phyloP scores from a whole-genome alignment of 2,113 vertebrate genomes.

The Ictalurus furcatus region DNA sequence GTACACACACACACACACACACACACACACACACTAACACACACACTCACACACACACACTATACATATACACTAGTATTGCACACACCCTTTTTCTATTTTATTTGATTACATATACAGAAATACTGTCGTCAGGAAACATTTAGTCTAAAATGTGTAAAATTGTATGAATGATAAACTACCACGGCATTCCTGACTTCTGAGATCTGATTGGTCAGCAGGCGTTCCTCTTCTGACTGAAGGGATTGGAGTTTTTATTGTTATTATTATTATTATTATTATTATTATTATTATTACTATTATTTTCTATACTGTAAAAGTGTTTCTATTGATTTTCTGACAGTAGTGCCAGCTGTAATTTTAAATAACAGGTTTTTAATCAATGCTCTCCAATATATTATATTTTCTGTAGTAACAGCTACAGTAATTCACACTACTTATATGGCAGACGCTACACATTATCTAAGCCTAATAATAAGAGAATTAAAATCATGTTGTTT shows the following conservation, averaged over 20 bases:
- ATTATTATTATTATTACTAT: not conserved
- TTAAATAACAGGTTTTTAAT: not conserved
- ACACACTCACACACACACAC: not conserved
- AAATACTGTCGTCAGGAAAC: not conserved
- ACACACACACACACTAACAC: too few relatives aligned
- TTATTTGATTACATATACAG: not conserved
- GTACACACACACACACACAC: not conserved
- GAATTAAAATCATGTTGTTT: not conserved
- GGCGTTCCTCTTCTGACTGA: not conserved
- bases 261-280: too few relatives aligned
- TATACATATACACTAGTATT: not conserved
- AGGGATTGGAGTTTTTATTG: not conserved
- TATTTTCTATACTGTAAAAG: not conserved
- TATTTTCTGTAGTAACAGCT: not conserved
- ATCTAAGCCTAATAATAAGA: not conserved
- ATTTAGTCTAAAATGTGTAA: not conserved
- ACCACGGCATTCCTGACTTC: not conserved
- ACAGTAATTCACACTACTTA: not conserved
- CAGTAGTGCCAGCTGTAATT: not conserved
- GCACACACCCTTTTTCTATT: not conserved
- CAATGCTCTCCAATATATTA: not conserved
- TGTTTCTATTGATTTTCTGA: not conserved
- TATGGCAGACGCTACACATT: not conserved
- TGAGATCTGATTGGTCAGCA: not conserved
- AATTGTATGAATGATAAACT: not conserved